phyloP scores from a whole-genome alignment of 1,140 invertebrate genomes.

The Dufourea novaeangliae region DNA sequence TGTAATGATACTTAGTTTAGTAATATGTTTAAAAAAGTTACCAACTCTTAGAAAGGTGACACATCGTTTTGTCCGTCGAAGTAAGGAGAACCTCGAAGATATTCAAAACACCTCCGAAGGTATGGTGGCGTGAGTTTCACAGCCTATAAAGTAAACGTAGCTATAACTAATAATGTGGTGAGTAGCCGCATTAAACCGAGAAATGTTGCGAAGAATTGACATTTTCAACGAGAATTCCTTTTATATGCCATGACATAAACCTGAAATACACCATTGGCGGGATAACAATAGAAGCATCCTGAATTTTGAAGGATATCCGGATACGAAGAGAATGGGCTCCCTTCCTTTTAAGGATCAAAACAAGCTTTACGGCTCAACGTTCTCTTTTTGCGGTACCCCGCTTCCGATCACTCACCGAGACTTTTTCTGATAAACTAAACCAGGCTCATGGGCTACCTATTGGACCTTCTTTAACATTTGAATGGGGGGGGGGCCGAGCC shows the following conservation, averaged over 20 bases:
- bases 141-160: not conserved
- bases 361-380: slow-evolving; percentile 41
- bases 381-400: not conserved
- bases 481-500: not conserved
- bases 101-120: no score
- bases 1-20: no score
- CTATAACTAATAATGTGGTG: not conserved
- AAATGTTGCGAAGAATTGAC: not conserved
- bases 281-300: slow-evolving; percentile 29
- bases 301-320: slow-evolving; percentile 12
- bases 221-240: not conserved
- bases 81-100: no score
- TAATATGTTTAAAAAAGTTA: no score
- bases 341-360: slow-evolving; percentile 31
- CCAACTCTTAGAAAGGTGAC: no score
- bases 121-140: no score
- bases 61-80: no score
- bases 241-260: slow-evolving; percentile 1
- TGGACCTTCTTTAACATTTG: not conserved
- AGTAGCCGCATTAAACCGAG: not conserved
- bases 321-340: slow-evolving; percentile 8
- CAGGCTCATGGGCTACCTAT: not conserved
- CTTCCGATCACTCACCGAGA: slow-evolving; percentile 1
- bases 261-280: not conserved
- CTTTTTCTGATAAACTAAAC: not conserved